phyloP scores from a whole-genome alignment of 1,140 invertebrate genomes.

The Lasioglossum baleicum region DNA sequence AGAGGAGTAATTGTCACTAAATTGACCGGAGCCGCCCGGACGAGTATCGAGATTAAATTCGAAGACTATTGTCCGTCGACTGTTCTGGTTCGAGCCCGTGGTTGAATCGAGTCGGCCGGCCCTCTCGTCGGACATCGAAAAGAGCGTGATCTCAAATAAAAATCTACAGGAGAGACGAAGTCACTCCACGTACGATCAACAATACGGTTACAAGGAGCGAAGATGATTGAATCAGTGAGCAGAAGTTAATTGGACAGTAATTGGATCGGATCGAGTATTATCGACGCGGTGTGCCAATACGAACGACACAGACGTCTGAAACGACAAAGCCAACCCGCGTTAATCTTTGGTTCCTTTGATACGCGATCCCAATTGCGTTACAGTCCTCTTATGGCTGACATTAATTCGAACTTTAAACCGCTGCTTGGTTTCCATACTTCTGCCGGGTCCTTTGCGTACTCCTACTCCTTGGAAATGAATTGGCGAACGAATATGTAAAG shows the following conservation, averaged over 20 bases:
- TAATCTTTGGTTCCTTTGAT: constrained; percentile 26
- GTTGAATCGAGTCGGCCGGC: background rate
- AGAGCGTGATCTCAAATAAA: constrained; percentile 2
- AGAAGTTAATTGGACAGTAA: constrained; percentile 42
- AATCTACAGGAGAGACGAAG: background rate
- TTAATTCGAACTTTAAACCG: constrained; percentile 44
- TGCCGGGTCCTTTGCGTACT: constrained; percentile 24
- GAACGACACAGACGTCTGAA: constrained; percentile 26
- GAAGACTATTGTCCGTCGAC: background rate
- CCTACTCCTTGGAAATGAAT: no score
- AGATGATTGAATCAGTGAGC: constrained; percentile 27
- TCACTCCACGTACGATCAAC: constrained; percentile 1
- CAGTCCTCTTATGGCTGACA: background rate
- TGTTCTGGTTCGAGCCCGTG: background rate
- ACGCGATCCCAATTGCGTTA: constrained; percentile 23
- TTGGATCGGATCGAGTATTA: constrained; percentile 24
- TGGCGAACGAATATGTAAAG: no score
- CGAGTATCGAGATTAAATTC: background rate
- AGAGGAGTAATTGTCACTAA: no score
- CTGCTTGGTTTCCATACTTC: constrained; percentile 45
- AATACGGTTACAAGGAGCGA: constrained; percentile 14
- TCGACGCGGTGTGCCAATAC: background rate
- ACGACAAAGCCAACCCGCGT: constrained; percentile 27
- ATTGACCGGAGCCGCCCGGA: no score
- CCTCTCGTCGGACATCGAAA: background rate